Evolutionary conservation across 2,797 vertebrate species (phyloP), one percentile per base, ranked within the genome.

Genomic region (Aratinga solstitialis): DNA sequence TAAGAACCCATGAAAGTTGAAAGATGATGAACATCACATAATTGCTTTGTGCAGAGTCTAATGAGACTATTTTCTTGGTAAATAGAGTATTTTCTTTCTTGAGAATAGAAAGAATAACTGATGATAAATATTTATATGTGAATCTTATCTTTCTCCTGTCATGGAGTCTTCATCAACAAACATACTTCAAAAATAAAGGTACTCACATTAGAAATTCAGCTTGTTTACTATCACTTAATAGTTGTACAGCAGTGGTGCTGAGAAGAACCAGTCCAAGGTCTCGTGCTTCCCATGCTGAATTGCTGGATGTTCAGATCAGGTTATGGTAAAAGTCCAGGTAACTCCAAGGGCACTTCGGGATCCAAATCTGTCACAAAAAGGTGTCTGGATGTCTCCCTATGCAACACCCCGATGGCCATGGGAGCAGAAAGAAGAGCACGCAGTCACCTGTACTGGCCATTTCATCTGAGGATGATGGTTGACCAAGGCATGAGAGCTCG

Each of bases 121-220:
- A 65, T 84, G 68, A 87, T 90, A 92, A 94, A 93, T 95, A 96
- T 96, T 96, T 96, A 92, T 96, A 80, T 83, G 34, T 65, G 54
- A 72, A 42, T 93, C 48, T 94, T 84, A 32, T 69, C 67, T 96
- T 83, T 93, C 75, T 85, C 30, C 40, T 82, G 56, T 84, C 56
- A 56, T 11, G 40, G 63, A 93, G 32, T 50, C 42, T 93, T 90
- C 71, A 40, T 36, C 69, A 74, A 87, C 53, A 83, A 92, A 51
- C n/a, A 27, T 9, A 40, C 23, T 84, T 54, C 0, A 16, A 34
- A 82, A 74, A 43, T 48, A 21, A 61, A 58, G 2, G 22, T 36
- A 21, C 13, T 84, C 24, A 14, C 23, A 19, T 45, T 87, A 77
- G 56, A 74, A 87, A 74, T 79, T 23, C 13, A 78, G 18, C 3